phyloP scores from a whole-genome alignment of 92 coral and sea anemone species.

The Porites lobata region DNA sequence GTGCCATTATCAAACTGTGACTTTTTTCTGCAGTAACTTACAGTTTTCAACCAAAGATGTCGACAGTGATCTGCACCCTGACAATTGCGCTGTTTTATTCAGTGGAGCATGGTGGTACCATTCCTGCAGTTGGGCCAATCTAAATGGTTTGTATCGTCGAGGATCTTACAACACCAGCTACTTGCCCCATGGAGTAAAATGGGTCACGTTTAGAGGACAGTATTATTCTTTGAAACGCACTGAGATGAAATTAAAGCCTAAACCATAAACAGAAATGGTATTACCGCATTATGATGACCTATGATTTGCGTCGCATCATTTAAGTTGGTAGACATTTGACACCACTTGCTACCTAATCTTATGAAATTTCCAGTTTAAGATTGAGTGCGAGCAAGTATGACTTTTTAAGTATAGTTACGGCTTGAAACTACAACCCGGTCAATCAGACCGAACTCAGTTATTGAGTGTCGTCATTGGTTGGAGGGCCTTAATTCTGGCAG shows the following conservation, averaged over 20 bases:
- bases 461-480: too few species aligned
- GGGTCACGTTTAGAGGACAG: not conserved
- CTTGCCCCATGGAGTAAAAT: not conserved
- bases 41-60: not conserved
- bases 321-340: too few species aligned
- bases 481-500: too few species aligned
- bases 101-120: not conserved
- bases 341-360: too few species aligned
- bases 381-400: too few species aligned
- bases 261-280: not conserved
- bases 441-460: too few species aligned
- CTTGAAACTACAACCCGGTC: too few species aligned
- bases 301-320: too few species aligned
- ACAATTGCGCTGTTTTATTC: not conserved
- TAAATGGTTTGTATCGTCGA: not conserved
- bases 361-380: too few species aligned
- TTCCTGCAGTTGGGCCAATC: not conserved
- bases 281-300: too few species aligned
- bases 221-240: not conserved
- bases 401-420: too few species aligned
- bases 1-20: too few species aligned
- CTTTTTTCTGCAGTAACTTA: not conserved
- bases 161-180: not conserved
- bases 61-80: not conserved
- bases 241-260: constrained; percentile 1